These are phyloP conservation scores for Coryphaenoides rupestris DNA, from an alignment of 2,113 vertebrate genomes.

Conservation along the genomic window DNA sequence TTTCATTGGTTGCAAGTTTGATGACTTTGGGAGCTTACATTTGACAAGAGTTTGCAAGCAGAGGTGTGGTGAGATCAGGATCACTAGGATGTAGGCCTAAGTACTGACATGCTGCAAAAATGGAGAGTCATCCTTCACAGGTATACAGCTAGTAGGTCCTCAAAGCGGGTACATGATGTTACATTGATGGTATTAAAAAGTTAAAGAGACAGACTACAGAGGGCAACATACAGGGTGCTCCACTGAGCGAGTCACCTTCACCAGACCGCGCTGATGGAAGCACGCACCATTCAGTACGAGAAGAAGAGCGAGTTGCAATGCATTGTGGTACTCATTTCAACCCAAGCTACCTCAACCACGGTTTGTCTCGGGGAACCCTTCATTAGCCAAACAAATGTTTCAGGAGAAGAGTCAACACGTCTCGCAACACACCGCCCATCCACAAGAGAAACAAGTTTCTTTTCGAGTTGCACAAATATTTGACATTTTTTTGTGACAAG, in stretches of 20 bases:
- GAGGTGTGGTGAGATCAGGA: too few relatives aligned
- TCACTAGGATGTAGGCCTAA: too few relatives aligned
- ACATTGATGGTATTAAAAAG: background rate
- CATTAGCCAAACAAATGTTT: too few relatives aligned
- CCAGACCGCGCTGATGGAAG: slow-evolving; percentile 12
- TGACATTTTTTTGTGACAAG: background rate
- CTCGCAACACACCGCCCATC: background rate
- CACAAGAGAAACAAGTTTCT: slow-evolving; percentile 3
- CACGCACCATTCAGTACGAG: slow-evolving; percentile 28
- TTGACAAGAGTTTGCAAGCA: too few relatives aligned
- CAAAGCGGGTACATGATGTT: background rate
- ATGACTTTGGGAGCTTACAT: too few relatives aligned
- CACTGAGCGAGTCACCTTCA: too few relatives aligned
- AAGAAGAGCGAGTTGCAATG: background rate
- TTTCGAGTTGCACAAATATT: slow-evolving; percentile 19
- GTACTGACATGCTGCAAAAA: too few relatives aligned
- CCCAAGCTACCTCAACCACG: slow-evolving; percentile 10
- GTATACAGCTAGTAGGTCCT: background rate
- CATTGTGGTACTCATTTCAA: slow-evolving; percentile 22
- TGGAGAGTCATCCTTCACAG: too few relatives aligned
- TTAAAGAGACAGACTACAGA: background rate
- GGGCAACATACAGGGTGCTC: too few relatives aligned
- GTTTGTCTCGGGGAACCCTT: background rate
- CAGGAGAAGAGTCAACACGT: too few relatives aligned
- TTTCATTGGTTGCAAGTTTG: too few relatives aligned